Evolutionary conservation across 2,797 vertebrate species (phyloP).

Genomic region (Myioborus melanocephalus): DNA sequence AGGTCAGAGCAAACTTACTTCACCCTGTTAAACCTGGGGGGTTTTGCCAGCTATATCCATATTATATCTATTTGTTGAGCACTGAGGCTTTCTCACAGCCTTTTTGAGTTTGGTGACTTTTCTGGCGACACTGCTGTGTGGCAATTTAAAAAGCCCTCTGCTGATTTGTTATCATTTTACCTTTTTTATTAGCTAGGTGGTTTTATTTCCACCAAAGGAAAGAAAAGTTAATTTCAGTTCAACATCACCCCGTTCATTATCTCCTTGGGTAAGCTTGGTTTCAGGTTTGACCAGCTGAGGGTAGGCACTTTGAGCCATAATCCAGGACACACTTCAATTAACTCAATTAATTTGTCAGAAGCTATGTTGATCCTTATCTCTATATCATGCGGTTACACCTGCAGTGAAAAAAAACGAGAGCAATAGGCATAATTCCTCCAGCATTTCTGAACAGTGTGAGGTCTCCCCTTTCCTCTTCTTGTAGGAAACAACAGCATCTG

Average conservation of each 20-base stretch:
- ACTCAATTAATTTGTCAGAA: background rate
- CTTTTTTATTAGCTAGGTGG: background rate
- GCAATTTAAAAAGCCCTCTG: background rate
- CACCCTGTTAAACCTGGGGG: accelerated
- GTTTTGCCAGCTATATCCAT: background rate
- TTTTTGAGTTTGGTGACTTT: background rate
- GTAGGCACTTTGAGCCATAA: background rate
- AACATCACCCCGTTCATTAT: background rate
- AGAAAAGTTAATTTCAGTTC: background rate
- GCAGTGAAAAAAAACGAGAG: background rate
- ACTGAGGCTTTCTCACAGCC: background rate
- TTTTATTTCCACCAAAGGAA: background rate
- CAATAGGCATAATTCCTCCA: background rate
- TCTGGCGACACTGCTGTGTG: background rate
- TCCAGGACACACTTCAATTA: background rate
- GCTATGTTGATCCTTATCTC: background rate
- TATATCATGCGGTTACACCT: background rate
- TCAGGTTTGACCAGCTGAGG: background rate
- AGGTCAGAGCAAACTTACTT: background rate
- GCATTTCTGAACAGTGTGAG: background rate
- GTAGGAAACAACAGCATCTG: background rate
- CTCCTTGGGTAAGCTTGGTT: background rate
- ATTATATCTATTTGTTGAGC: background rate
- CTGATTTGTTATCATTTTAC: background rate
- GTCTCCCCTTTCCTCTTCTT: background rate